Evolutionary conservation across 2,888 invertebrate genomes (phyloP).

Genomic region (Torymus aiolomorphi): DNA sequence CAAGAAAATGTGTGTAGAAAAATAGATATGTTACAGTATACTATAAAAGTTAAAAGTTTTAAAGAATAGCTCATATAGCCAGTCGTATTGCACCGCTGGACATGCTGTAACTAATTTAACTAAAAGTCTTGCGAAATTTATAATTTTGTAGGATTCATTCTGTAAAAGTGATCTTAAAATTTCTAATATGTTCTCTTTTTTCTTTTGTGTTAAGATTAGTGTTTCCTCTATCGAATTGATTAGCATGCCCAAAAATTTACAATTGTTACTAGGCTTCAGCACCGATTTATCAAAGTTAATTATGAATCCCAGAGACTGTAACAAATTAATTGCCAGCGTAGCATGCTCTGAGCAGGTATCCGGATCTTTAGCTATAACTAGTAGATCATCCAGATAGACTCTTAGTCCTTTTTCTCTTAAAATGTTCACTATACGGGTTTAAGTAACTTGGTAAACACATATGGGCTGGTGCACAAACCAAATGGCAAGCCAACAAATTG

Average conservation of each 20-base stretch:
- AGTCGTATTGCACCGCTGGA: neutral
- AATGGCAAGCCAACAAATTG: constrained; percentile 60
- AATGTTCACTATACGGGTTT: constrained; percentile 44
- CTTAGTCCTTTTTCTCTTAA: constrained; percentile 36
- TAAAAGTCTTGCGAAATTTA: neutral
- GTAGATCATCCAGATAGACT: constrained; percentile 54
- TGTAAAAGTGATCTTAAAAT: neutral
- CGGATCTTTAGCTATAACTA: constrained; percentile 27
- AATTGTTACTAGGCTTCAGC: neutral
- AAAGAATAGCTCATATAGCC: too few relatives aligned
- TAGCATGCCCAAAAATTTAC: neutral
- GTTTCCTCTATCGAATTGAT: neutral
- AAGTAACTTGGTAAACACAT: constrained; percentile 52
- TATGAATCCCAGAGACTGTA: constrained; percentile 39
- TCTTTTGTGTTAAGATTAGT: neutral
- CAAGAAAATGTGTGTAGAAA: too few relatives aligned
- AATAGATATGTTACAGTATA: too few relatives aligned
- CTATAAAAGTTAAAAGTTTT: too few relatives aligned
- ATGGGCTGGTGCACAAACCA: constrained; percentile 52
- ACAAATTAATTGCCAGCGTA: neutral
- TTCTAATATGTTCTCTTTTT: neutral
- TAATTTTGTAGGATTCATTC: neutral
- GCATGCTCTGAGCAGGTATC: constrained; percentile 17
- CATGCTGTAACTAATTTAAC: constrained; percentile 15
- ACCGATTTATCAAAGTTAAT: constrained; percentile 17